Conservation (phyloP, 2,888 invertebrate genomes). For the Abrostola triplasia region DNA sequence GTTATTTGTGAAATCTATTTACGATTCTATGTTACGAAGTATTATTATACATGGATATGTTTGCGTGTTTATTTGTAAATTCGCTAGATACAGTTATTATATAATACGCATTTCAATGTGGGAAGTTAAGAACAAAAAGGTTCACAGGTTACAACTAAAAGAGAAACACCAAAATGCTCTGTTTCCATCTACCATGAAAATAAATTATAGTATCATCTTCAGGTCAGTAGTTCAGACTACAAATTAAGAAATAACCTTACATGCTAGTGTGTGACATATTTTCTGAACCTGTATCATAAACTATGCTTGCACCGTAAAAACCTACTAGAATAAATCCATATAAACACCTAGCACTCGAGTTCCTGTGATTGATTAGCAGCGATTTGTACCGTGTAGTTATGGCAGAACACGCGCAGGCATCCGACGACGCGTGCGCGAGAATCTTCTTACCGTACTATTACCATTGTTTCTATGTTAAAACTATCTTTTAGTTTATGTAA, state of each 20-base stretch:
- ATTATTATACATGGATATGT: too few relatives aligned
- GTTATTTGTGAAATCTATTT: background rate
- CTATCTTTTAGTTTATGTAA: conserved; percentile 3
- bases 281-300: background rate
- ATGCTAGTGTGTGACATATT: background rate
- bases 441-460: conserved; percentile 30
- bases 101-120: too few relatives aligned
- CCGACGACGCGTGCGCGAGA: conserved; percentile 44
- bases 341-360: conserved; percentile 16
- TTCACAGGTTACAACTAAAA: too few relatives aligned
- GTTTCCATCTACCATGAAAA: too few relatives aligned
- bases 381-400: conserved; percentile 52
- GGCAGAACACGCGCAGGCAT: conserved; percentile 52
- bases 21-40: too few relatives aligned
- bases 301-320: conserved; percentile 2
- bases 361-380: conserved; percentile 52
- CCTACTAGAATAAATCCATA: conserved; percentile 35
- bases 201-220: too few relatives aligned
- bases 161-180: too few relatives aligned
- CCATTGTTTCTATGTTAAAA: conserved; percentile 16
- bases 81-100: too few relatives aligned
- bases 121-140: too few relatives aligned
- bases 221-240: background rate
- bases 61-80: too few relatives aligned
- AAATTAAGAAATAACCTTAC: background rate